Evolutionary conservation across 2,113 vertebrate species (phyloP).

Genomic region (Malurus elegans): DNA sequence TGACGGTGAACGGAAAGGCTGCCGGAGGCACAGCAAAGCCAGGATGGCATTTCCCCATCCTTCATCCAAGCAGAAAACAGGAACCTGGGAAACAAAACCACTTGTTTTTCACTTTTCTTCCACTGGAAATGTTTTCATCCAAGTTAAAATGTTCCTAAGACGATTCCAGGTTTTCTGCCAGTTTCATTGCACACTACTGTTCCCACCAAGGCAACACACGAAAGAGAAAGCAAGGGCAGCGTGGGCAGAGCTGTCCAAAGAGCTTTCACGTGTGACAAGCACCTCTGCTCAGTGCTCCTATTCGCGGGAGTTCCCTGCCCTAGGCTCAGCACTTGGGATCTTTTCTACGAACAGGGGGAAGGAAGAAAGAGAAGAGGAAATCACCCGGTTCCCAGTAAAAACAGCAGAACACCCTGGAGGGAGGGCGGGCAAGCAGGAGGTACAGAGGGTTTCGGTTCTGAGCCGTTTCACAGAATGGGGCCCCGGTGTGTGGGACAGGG

Average conservation of each 20-base stretch:
- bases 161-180: no score
- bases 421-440: background rate
- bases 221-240: no score
- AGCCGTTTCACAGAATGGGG: constrained; percentile 7
- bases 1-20: no score
- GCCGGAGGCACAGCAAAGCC: no score
- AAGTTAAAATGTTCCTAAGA: no score
- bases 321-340: accelerated
- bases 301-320: background rate
- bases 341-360: constrained; percentile 31
- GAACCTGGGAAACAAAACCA: no score
- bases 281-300: background rate
- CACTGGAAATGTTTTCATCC: no score
- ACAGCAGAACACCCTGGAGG: background rate
- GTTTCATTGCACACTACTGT: no score
- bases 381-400: background rate
- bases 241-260: background rate
- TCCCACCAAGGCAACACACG: no score
- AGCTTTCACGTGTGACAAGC: accelerated
- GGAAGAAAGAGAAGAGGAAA: constrained; percentile 41
- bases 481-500: accelerated
- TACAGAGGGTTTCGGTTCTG: background rate
- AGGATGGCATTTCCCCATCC: no score
- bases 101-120: no score
- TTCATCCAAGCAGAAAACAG: no score